Base-by-base conservation (phyloP, 1,140 invertebrate species). In the Pantala flavescens region DNA sequence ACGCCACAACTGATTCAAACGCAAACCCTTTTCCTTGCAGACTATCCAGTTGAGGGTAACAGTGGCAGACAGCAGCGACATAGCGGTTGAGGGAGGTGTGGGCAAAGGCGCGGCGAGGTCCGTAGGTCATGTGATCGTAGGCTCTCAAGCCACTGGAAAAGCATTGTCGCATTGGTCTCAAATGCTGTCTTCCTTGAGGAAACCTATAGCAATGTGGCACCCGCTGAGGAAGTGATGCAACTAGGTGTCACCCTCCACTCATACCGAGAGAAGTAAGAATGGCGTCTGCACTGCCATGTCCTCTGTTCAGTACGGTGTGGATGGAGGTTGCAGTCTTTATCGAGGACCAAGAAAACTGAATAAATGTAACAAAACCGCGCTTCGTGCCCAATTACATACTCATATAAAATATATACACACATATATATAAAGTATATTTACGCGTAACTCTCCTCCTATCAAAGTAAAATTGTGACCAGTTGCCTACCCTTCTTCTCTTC, bases 201-300 rank as follows among this genome's bases (percentile, higher is more conserved):
- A 91, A 80, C 91, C 92, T 0, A 88, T 93, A 63, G 90, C 91
- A 12, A 93, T 93, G 91, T 94, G 92, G 92, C 93, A 94, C 82
- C 86, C 89, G 28, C 83, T 94, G n/a, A 84, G 90, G 76, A 89
- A 88, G 80, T 88, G 81, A 83, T 43, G n/a, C 49, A 14, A 63
- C 3, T 63, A 12, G 49, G 12, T 49, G n/a, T 5, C 28, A 9
- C 28, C 28, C 28, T 36, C 28, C 28, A 36, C 28, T 9, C 28
- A 5, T 9, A 9, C 28, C 28, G 28, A 63, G 49, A 63, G 49
- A 63, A 63, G 2, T 63, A 63, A 63, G 12, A 63, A 63, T 16
- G 49, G 49, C 49, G 49, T 63, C 49, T 36, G 49, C 49, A 63
- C 49, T 63, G 49, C 49, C 49, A 63, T 7, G 43, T 11, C 16